Evolutionary conservation across 2,113 vertebrate genomes (phyloP), one percentile per base, ranked within the genome.

Genomic region (zebrafish (Danio rerio)): DNA sequence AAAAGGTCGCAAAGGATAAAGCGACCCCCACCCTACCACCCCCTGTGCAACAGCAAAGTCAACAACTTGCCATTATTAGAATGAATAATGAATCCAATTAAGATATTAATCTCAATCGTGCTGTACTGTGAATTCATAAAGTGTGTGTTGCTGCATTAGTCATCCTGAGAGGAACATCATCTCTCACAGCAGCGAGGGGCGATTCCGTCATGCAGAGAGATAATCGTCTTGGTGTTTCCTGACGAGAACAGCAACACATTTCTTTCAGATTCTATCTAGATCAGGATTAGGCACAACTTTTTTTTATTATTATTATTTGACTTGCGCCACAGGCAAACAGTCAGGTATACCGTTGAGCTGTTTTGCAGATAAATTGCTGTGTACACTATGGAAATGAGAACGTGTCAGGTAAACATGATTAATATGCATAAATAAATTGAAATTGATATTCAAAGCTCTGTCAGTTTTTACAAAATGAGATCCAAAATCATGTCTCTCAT

Each of bases 21-120:
- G 50, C 69, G 65, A 43, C 9, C 78, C 84, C 3, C 31, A 31
- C 31, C 31, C 31, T 3, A 31, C 31, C 31, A 31, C 31, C 31
- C 81, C 62, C 83, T 71, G 84, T 71, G 86, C 80, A 81, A 90
- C 82, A 85, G 87, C 75, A 68, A 70, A 81, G 81, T 13, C 79
- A 47, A 49, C 77, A 82, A 78, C 73, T 42, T 76, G 77, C 71
- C 59, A 58, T 88, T 88, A 87, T 87, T 81, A 73, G 13, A 21
- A 68, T 91, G 89, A 93, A 61, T 83, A 87, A 92, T 90, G 84
- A 81, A 55, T 83, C 81, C 87, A 89, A 92, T 92, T 90, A 89
- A 89, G 86, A 82, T 63, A 89, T 91, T 86, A 88, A 84, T 78
- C 70, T 55, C 82, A 83, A 78, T 84, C 72, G 76, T 43, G 58